Evolutionary conservation across 1,140 invertebrate species (phyloP).

Genomic region (Leptestheria dahalacensis): DNA sequence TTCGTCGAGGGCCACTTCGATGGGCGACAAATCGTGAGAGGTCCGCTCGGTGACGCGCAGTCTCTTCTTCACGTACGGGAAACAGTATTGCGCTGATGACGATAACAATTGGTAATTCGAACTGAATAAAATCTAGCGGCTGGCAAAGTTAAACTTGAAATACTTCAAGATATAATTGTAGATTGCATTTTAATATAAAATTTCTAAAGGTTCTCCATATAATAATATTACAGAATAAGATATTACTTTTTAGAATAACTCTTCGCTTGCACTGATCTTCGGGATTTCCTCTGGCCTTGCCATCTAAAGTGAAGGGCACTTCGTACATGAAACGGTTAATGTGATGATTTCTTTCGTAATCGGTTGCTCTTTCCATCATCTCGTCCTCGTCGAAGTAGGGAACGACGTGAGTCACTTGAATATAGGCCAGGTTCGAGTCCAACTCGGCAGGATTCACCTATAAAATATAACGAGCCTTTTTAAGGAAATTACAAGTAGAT

Average conservation of each 20-base stretch:
- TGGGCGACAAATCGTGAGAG: constrained; percentile 67
- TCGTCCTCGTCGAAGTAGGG: constrained; percentile 60
- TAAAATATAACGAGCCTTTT: constrained; percentile 18
- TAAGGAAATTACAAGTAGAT: neutral
- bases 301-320: constrained; percentile 77
- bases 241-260: constrained; percentile 62
- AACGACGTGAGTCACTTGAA: constrained; percentile 76
- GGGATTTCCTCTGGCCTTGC: constrained; percentile 54
- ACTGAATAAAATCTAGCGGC: constrained; percentile 16
- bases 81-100: constrained; percentile 55
- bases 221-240: constrained; percentile 14
- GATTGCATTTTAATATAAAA: neutral
- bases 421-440: constrained; percentile 69
- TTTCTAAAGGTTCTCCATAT: neutral
- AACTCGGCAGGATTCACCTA: constrained; percentile 61
- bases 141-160: too few species aligned
- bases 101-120: constrained; percentile 1
- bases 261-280: constrained; percentile 76
- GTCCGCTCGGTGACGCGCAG: constrained; percentile 55
- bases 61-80: constrained; percentile 83
- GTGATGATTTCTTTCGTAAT: constrained; percentile 77
- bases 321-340: constrained; percentile 78
- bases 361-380: constrained; percentile 41
- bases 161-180: too few species aligned
- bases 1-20: constrained; percentile 86